Evolutionary conservation across 2,797 vertebrate species (phyloP).

Genomic region (Falco columbarius): DNA sequence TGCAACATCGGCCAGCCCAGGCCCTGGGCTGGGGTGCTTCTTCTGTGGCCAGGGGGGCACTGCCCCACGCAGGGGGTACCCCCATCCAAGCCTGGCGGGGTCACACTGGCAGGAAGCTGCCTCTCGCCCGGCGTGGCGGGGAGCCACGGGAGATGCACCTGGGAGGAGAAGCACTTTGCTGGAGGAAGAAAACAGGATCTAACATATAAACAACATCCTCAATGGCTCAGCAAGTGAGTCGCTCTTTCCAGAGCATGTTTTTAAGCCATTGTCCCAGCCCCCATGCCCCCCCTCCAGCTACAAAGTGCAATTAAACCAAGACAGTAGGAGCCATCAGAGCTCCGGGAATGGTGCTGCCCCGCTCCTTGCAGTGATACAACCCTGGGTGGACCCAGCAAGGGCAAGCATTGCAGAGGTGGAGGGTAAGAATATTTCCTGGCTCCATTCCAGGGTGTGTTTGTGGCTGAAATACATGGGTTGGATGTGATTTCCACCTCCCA

Average conservation of each 20-base stretch:
- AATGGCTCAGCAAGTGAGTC: slow-evolving; percentile 53
- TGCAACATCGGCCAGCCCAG: fast-evolving
- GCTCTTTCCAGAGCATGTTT: slow-evolving; percentile 71
- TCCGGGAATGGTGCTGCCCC: neutral
- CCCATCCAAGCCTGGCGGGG: fast-evolving
- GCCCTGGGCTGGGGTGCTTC: neutral
- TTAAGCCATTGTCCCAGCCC: slow-evolving; percentile 36
- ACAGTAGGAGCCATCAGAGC: neutral
- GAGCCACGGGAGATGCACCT: slow-evolving; percentile 79
- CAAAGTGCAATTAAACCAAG: slow-evolving; percentile 41
- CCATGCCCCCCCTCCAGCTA: neutral
- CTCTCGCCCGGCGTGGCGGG: neutral
- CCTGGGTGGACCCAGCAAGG: neutral
- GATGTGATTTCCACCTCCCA: neutral
- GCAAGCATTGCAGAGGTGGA: neutral
- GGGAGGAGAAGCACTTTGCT: slow-evolving; percentile 69
- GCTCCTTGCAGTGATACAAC: neutral
- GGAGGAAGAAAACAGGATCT: slow-evolving; percentile 86
- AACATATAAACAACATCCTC: slow-evolving; percentile 82
- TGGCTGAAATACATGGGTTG: neutral
- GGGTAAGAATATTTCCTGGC: neutral
- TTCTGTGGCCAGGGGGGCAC: fast-evolving
- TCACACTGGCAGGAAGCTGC: slow-evolving; percentile 67
- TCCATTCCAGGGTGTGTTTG: neutral
- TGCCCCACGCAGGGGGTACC: fast-evolving